Evolutionary conservation across 2,888 invertebrate species (phyloP), one percentile per base, ranked within the genome.

Genomic region (Eudasyphora cyanicolor): DNA sequence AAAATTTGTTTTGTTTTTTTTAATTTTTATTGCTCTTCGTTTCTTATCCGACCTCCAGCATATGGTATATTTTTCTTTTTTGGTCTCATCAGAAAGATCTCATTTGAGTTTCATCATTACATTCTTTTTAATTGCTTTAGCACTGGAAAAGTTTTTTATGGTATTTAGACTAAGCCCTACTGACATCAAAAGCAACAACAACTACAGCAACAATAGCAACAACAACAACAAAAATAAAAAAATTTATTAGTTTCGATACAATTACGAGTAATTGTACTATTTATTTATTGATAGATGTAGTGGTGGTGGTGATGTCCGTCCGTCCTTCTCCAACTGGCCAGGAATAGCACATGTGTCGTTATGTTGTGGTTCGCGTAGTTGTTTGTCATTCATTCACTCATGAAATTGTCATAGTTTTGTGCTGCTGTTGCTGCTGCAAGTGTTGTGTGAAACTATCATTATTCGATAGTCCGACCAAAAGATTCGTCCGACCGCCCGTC

Each of bases 221-320:
- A 35, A 29, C 35, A 29, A 60, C 12, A 27, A 60, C 27, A 29
- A 67, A 12, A 54, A 17, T n/a, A 60, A 12, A 29, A 67, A 12
- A 57, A 74, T 74, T 67, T 67, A 79, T 69, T 79, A 45, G 10
- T 24, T 75, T 69, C 49, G 35, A 49, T 79, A 75, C 60, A 75
- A 79, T 75, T 79, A 69, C 38, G 19, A 19, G 42, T 24, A 57
- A 57, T 74, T 79, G 42, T 74, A 54, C 19, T 51, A 51, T 42
- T 51, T 51, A 51, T 42, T 51, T 35, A 64, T 38, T 38, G 64
- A 57, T 49, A 64, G 29, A 35, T 51, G 8, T 17, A 19, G 4
- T 0, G 32, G 19, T 24, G 12, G 8, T 17, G 29, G 4, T 0
- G 32, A 19, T 24, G 12, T 57, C 45, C 8, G 12, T 69, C n/a